Base-by-base conservation (phyloP, 2,113 vertebrate species). In the Nansenia antarctica region DNA sequence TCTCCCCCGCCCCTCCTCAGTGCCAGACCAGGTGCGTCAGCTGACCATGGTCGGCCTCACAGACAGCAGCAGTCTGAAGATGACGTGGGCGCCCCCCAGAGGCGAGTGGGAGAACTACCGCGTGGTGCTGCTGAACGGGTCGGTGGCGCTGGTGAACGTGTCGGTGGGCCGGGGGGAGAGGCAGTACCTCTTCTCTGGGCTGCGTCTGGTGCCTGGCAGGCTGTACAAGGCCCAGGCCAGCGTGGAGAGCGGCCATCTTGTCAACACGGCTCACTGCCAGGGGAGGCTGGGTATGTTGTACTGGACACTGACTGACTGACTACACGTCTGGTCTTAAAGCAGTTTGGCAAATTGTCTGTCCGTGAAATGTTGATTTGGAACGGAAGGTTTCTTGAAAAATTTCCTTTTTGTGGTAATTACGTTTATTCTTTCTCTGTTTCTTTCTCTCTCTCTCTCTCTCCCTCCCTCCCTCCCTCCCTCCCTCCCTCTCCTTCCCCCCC, bases 41-140 rank as follows among this genome's bases (percentile, higher is more conserved):
- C 82, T 98, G 67, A 83, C 80, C 9, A 86, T 92, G 0, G 49
- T 72, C 1, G 85, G 79, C 7, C 31, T 77, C 0, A 55, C 82
- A 5, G 81, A 87, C 1, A 64, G 73, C 20, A 82, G 54, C 26
- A 87, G 87, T 0, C 88, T 98, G 20, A 81, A 63, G 24, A 81
- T 98, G 82, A 92, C 45, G 77, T 99, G 97, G 97, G 67, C 85
- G 62, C 95, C 94, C 78, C 95, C 96, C 85, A 74, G 65, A 72
- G 97, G 97, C 65, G 88, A 95, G 54, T 97, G 95, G 96, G 94
- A 99, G 35, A 82, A 85, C 61, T 98, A 96, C 72, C 88, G 66
- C 0, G 37, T 98, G 59, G 55, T 93, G 30, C 86, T 99, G 42
- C 88, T 86, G 79, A 93, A 95, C 32, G 83, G 42, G 1, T 92